Percentiles rank a stretch among this genome's conserved stretches.
Conservation (phyloP, 2,113 vertebrate genomes). For the Hippopotamus amphibius region DNA sequence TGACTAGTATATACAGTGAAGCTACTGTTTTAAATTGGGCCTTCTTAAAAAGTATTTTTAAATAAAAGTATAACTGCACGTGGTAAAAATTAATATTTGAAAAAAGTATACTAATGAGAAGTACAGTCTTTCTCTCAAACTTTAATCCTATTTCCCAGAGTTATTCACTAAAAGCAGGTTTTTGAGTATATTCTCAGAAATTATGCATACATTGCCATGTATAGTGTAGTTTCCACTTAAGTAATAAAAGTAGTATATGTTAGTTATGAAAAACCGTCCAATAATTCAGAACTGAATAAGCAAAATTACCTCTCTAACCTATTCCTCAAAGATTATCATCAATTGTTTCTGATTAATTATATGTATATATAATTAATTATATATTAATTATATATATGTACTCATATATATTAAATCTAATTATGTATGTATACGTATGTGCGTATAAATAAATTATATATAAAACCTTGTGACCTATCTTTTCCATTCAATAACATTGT, state of each 20-base stretch:
- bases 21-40: not conserved
- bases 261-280: not conserved
- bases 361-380: not conserved
- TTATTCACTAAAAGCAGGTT: not conserved
- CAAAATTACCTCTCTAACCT: not conserved
- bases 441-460: not conserved
- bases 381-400: not conserved
- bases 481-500: not conserved
- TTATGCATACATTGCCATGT: not conserved
- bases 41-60: not conserved
- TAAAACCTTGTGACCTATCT: not conserved
- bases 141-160: not conserved
- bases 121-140: not conserved
- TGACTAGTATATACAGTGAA: not conserved
- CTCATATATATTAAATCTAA: not conserved
- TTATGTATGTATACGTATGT: not conserved
- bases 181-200: not conserved
- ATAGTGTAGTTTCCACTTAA: not conserved
- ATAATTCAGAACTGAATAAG: not conserved
- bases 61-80: not conserved
- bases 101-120: not conserved
- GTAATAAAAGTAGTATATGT: not conserved
- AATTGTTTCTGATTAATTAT: not conserved
- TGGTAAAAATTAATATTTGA: not conserved
- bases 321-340: not conserved